Conservation (phyloP, 2,888 invertebrate species). For the Malthinus seriepunctatus region DNA sequence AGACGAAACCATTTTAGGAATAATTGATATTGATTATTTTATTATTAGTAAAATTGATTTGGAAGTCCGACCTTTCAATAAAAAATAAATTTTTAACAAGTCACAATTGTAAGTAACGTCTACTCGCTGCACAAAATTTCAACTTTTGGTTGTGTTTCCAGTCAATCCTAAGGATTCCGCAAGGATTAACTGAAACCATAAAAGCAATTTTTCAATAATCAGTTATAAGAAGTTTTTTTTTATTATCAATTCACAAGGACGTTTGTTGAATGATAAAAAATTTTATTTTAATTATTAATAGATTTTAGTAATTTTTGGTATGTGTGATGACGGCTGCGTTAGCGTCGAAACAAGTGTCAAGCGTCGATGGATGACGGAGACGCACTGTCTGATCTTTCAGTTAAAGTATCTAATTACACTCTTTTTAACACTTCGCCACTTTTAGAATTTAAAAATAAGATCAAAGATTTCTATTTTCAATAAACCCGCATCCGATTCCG, state of each 20-base stretch:
- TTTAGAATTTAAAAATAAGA: neutral
- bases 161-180: conserved; percentile 24
- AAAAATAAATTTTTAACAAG: no score
- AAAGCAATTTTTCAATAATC: neutral
- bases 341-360: conserved; percentile 36
- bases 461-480: conserved; percentile 7
- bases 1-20: neutral
- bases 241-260: neutral
- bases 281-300: neutral
- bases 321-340: conserved; percentile 5
- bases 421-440: conserved; percentile 13
- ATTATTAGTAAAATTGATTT: no score
- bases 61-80: no score
- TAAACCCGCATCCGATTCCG: conserved; percentile 8
- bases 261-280: neutral
- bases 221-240: conserved; percentile 1
- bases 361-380: conserved; percentile 35
- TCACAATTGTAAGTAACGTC: no score
- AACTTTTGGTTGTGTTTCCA: conserved; percentile 13
- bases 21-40: no score
- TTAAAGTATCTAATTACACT: conserved; percentile 26
- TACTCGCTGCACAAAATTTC: conserved; percentile 2
- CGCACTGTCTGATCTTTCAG: conserved; percentile 34
- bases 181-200: conserved; percentile 24
- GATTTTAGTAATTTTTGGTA: neutral